Evolutionary conservation across 2,113 vertebrate species (phyloP).

Genomic region (Monopterus albus): DNA sequence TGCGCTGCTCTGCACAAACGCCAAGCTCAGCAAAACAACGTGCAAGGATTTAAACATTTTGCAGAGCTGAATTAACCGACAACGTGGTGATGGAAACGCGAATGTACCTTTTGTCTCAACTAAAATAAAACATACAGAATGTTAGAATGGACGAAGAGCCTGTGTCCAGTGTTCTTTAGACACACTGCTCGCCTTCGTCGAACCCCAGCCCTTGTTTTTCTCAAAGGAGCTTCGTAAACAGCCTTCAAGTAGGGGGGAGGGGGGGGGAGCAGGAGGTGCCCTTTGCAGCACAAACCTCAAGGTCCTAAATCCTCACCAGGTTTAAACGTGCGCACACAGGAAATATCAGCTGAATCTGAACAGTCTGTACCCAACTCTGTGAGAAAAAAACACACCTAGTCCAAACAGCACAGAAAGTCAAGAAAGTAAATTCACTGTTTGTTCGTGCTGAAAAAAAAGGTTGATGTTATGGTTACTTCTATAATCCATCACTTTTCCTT

Average conservation of each 20-base stretch:
- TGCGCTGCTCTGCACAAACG: constrained; percentile 61
- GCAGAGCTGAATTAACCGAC: constrained; percentile 35
- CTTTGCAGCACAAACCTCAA: constrained; percentile 55
- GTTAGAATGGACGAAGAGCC: constrained; percentile 53
- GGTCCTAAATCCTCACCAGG: constrained; percentile 72
- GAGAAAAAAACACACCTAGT: background rate
- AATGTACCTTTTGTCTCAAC: no score
- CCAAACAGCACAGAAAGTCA: background rate
- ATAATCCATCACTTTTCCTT: background rate
- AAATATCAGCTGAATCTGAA: background rate
- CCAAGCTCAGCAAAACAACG: constrained; percentile 67
- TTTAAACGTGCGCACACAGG: background rate
- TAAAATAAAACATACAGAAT: background rate
- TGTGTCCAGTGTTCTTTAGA: constrained; percentile 60
- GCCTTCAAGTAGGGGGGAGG: constrained; percentile 56
- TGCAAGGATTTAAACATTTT: constrained; percentile 70
- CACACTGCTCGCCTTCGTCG: constrained; percentile 72
- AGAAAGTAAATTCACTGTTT: constrained; percentile 2
- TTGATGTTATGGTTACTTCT: background rate
- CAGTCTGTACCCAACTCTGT: background rate
- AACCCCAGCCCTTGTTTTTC: constrained; percentile 72
- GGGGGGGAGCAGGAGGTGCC: constrained; percentile 54
- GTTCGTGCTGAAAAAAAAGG: background rate
- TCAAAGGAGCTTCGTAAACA: constrained; percentile 76
- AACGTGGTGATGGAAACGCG: constrained; percentile 19